Conservation (phyloP, 1,140 invertebrate genomes). For the Protaetia brevitarsis region DNA sequence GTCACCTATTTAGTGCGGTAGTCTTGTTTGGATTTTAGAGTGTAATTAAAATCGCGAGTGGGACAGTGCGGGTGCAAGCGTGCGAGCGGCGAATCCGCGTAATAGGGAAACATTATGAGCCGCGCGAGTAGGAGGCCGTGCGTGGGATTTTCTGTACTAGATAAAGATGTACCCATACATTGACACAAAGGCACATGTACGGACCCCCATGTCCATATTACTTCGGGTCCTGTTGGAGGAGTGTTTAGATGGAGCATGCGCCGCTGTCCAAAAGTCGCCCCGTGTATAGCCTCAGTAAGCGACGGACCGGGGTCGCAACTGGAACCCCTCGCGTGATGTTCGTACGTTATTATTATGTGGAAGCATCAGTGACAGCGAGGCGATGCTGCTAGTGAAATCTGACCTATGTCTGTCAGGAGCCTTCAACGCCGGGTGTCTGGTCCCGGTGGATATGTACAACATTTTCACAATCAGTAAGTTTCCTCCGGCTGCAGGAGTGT, state of each 20-base stretch:
- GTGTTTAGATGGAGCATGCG: conserved; percentile 32
- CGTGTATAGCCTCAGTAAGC: conserved; percentile 38
- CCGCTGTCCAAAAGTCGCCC: conserved; percentile 22
- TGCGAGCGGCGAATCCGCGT: background rate
- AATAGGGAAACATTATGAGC: conserved; percentile 8
- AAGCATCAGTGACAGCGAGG: conserved; percentile 42
- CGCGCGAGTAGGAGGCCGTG: conserved; percentile 4
- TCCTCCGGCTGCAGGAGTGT: background rate
- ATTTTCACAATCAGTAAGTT: conserved; percentile 48
- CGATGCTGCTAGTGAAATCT: conserved; percentile 45
- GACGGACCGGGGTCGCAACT: conserved; percentile 45
- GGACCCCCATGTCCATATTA: conserved; percentile 2
- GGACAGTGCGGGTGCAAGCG: background rate
- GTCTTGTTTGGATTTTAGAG: background rate
- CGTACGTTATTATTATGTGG: conserved; percentile 35
- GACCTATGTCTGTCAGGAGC: conserved; percentile 51
- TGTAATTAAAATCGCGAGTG: background rate
- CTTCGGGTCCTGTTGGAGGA: conserved; percentile 5
- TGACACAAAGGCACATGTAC: background rate
- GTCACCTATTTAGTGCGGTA: no score
- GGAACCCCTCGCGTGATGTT: conserved; percentile 45
- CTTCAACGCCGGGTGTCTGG: conserved; percentile 49
- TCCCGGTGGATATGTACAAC: conserved; percentile 48
- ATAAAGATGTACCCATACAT: conserved; percentile 7
- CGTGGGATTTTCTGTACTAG: background rate